Base-by-base conservation (phyloP, 2,113 vertebrate species). In the Oreochromis spilurus region DNA sequence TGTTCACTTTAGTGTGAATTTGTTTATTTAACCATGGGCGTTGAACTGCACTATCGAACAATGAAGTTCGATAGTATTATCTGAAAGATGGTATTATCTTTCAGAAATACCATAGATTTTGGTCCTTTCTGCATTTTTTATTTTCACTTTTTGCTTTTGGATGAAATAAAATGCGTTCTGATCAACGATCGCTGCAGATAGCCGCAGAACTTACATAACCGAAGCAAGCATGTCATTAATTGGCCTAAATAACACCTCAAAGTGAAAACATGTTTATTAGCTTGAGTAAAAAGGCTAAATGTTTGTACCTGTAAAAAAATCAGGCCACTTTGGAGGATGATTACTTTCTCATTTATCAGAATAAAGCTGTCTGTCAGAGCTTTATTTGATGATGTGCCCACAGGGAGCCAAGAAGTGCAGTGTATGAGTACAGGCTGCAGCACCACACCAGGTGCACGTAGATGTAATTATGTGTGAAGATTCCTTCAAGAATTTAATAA, bases 301-400 rank as follows among this genome's bases (percentile, higher is more conserved):
- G 65, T 85, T 89, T 88, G 24, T 79, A 87, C 82, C 48, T 86
- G 84, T 82, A 70, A 84, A 86, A 83, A 82, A 52, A 7, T 45
- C 57, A 4, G 19, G 5, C 3, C 13, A 2, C 4, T 67, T 84
- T 82, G 83, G 75, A 86, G 48, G 67, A 79, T 80, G 62, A 81
- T 81, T 81, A 88, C 81, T 65, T 85, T 88, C n/a, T 88, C 26
- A 82, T 79, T 86, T 87, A 85, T 87, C 16, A 84, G 84, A 93
- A 88, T 14, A 84, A 79, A 36, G 62, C 57, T 85, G 53, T 90
- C 90, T 90, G 78, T 87, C 84, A 89, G 40, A 82, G 24, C 8
- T 36, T 45, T 26, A 17, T 84, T 57, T 29, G 4, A 38, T 81
- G 70, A 89, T 19, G 29, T 75, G 58, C 84, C 92, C 34, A 54